These are phyloP conservation scores for Cacoxenus indagator DNA, from an alignment of 2,888 invertebrate species.

Conservation along the genomic window DNA sequence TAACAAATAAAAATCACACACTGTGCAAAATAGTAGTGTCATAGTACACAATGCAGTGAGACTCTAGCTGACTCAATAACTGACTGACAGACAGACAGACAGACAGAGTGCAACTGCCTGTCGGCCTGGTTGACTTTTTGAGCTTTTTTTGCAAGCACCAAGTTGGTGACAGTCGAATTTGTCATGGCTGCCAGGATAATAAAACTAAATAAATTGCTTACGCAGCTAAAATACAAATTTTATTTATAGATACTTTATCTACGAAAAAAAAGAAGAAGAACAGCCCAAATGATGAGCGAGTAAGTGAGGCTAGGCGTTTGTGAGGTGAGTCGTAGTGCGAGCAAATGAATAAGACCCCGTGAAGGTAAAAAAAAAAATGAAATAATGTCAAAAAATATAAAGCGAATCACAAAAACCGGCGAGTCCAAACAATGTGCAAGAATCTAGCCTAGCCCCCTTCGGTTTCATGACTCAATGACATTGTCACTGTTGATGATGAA, in stretches of 20 bases:
- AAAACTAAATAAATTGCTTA: slow-evolving; percentile 52
- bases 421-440: slow-evolving; percentile 5
- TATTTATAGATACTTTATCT: slow-evolving; percentile 22
- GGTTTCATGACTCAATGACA: slow-evolving; percentile 35
- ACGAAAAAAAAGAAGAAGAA: neutral
- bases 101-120: too few species aligned
- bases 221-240: slow-evolving; percentile 42
- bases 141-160: neutral
- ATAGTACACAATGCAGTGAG: too few species aligned
- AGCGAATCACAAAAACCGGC: neutral
- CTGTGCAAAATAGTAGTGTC: neutral
- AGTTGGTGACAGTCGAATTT: neutral
- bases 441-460: slow-evolving; percentile 22
- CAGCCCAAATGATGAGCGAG: neutral
- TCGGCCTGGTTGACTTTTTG: too few species aligned
- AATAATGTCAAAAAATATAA: neutral
- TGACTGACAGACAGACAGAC: too few species aligned
- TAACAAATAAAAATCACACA: too few species aligned
- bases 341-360: neutral
- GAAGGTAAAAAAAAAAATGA: neutral
- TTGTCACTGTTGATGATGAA: slow-evolving; percentile 26
- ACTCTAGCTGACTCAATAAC: too few species aligned
- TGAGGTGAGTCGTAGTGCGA: neutral
- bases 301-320: neutral
- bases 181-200: slow-evolving; percentile 42